A percentile compares a stretch with the other conserved stretches of the same genome.
Conservation (phyloP, 2,888 invertebrate genomes). For the Hololepta plana region DNA sequence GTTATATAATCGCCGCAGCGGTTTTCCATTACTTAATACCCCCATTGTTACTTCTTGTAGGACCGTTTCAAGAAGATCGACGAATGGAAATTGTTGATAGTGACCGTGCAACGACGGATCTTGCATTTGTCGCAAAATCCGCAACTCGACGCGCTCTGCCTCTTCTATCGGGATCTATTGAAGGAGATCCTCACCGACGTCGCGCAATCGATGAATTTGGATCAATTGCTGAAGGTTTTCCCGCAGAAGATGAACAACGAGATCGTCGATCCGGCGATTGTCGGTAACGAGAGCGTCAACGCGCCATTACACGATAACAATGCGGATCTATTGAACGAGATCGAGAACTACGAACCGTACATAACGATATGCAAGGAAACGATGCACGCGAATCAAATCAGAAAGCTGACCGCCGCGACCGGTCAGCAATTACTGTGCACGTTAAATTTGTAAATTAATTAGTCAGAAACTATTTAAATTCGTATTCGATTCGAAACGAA, state of each 20-base stretch:
- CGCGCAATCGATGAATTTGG: constrained; percentile 26
- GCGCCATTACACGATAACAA: neutral
- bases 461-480: too few relatives aligned
- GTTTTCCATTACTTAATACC: too few relatives aligned
- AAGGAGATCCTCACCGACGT: constrained; percentile 29
- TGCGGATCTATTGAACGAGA: constrained; percentile 21
- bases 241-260: constrained; percentile 22
- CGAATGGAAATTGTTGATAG: constrained; percentile 28
- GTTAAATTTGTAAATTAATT: constrained; percentile 24
- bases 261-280: constrained; percentile 3
- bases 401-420: constrained; percentile 38
- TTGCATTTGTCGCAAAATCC: constrained; percentile 19
- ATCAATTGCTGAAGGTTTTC: constrained; percentile 26
- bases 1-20: too few relatives aligned
- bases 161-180: constrained; percentile 23
- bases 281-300: constrained; percentile 1
- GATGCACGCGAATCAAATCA: constrained; percentile 40
- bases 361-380: constrained; percentile 34
- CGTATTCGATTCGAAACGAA: too few relatives aligned
- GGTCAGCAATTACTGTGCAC: constrained; percentile 34
- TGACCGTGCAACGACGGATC: constrained; percentile 24
- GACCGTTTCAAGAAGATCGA: constrained; percentile 26
- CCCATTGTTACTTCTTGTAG: constrained; percentile 14
- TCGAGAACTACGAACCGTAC: constrained; percentile 28
- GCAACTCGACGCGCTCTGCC: constrained; percentile 19